These are phyloP conservation scores for Varanus salvator DNA, from an alignment of 2,113 vertebrate genomes.

Conservation along the genomic window DNA sequence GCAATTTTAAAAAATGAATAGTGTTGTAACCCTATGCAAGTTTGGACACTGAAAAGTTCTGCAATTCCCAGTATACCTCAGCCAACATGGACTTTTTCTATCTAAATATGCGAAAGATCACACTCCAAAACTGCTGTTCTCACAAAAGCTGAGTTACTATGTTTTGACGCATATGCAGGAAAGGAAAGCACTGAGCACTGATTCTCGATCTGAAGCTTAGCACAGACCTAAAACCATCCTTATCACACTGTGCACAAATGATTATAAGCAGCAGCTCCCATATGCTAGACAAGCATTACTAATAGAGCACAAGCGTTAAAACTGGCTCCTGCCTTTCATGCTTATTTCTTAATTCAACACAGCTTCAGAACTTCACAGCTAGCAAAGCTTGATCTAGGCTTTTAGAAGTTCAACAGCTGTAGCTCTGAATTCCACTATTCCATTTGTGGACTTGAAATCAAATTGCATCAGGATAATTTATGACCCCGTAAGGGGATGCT, in stretches of 20 bases:
- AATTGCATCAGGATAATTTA: constrained; percentile 37
- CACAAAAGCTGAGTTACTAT: neutral
- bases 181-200: neutral
- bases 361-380: neutral
- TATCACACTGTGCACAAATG: constrained; percentile 1
- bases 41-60: too few relatives aligned
- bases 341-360: neutral
- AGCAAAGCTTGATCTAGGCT: neutral
- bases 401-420: constrained; percentile 36
- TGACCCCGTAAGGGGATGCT: constrained; percentile 15
- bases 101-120: too few relatives aligned
- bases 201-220: constrained; percentile 2
- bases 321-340: neutral
- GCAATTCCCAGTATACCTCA: too few relatives aligned
- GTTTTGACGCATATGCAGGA: neutral
- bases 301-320: neutral
- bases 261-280: neutral
- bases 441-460: constrained; percentile 17
- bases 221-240: neutral
- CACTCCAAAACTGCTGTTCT: too few relatives aligned
- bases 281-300: neutral
- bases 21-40: too few relatives aligned
- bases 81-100: neutral
- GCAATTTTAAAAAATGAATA: too few relatives aligned
- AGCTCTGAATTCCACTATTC: constrained; percentile 4